Percentiles rank a stretch among this genome's conserved stretches.
These are phyloP conservation scores for Leptarthrus brevirostris DNA, from an alignment of 2,888 invertebrate species.

Conservation along the genomic window DNA sequence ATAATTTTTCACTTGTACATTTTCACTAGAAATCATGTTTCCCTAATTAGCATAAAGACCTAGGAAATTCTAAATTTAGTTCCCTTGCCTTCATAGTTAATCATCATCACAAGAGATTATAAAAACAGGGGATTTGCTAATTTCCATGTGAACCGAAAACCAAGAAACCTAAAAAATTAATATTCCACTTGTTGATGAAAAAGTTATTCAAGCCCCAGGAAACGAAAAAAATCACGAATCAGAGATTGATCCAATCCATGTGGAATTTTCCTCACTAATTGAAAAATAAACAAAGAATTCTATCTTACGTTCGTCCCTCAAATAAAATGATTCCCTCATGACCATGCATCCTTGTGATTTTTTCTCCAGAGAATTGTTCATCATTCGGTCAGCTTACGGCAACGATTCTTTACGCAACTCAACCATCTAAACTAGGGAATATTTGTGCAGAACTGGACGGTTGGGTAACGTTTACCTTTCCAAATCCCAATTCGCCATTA, in stretches of 20 bases:
- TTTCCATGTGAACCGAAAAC: too few relatives aligned
- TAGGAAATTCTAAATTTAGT: too few relatives aligned
- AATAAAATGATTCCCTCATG: not conserved
- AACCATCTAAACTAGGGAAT: not conserved
- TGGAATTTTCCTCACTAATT: conserved; percentile 18
- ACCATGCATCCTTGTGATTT: not conserved
- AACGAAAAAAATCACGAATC: conserved; percentile 4
- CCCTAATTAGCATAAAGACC: too few relatives aligned
- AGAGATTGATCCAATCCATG: conserved; percentile 29
- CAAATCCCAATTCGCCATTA: not conserved
- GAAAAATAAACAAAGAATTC: conserved; percentile 24
- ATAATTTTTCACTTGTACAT: too few relatives aligned
- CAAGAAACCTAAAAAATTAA: too few relatives aligned
- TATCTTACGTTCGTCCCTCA: not conserved
- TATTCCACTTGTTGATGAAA: not conserved
- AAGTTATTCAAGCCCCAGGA: not conserved
- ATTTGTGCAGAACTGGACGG: not conserved
- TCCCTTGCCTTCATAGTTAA: too few relatives aligned
- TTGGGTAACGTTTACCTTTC: conserved; percentile 12
- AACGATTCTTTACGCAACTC: not conserved
- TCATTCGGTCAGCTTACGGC: too few relatives aligned
- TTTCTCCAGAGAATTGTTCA: conserved; percentile 1
- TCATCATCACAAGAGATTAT: too few relatives aligned
- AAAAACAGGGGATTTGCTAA: too few relatives aligned
- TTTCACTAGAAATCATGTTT: too few relatives aligned